Evolutionary conservation across 2,888 invertebrate genomes (phyloP).

Genomic region (Syritta pipiens): DNA sequence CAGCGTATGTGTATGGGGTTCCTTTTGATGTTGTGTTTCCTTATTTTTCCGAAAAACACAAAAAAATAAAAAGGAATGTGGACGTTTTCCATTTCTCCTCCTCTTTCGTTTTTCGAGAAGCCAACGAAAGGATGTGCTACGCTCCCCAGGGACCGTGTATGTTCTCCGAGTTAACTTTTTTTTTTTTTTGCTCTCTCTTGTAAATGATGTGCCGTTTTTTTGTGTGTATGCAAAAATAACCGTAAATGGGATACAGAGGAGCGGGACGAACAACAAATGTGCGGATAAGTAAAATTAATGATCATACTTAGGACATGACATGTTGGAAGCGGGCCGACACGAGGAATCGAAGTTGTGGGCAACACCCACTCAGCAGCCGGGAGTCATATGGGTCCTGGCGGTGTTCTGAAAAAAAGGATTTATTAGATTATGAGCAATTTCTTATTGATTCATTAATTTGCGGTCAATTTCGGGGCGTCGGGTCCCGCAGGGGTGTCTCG

Average conservation of each 20-base stretch:
- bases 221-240: slow-evolving; percentile 63
- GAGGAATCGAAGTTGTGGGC: slow-evolving; percentile 22
- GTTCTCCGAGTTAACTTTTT: slow-evolving; percentile 36
- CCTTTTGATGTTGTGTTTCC: slow-evolving; percentile 38
- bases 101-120: slow-evolving; percentile 3
- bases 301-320: slow-evolving; percentile 57
- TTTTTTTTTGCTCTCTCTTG: too few species aligned
- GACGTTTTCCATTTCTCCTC: slow-evolving; percentile 26
- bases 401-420: slow-evolving; percentile 5
- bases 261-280: slow-evolving; percentile 49
- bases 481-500: background rate
- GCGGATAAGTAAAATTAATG: slow-evolving; percentile 71
- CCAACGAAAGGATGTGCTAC: slow-evolving; percentile 37
- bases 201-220: slow-evolving; percentile 56
- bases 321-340: slow-evolving; percentile 27
- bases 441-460: slow-evolving; percentile 33
- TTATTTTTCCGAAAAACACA: slow-evolving; percentile 11
- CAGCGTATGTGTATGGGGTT: slow-evolving; percentile 25
- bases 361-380: slow-evolving; percentile 5
- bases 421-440: slow-evolving; percentile 8
- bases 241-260: slow-evolving; percentile 42
- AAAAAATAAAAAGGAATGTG: slow-evolving; percentile 11
- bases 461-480: slow-evolving; percentile 4
- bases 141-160: slow-evolving; percentile 35
- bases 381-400: slow-evolving; percentile 30